These are phyloP conservation scores for Fragum sueziense DNA, from an alignment of 2,888 invertebrate genomes.

Conservation along the genomic window DNA sequence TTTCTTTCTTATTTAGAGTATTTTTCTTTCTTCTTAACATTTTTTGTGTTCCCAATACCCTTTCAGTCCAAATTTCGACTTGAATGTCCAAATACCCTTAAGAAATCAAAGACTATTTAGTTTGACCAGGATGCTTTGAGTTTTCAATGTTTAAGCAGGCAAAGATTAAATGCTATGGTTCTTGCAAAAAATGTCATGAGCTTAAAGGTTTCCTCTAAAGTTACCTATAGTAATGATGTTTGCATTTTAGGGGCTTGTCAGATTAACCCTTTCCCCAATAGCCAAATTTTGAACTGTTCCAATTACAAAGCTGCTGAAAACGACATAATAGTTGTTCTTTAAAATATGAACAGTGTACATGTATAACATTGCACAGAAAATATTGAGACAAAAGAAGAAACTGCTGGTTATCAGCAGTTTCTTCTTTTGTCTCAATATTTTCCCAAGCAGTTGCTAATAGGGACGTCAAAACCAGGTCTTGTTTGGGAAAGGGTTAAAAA, in stretches of 20 bases:
- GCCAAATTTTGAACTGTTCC: neutral
- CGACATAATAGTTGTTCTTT: neutral
- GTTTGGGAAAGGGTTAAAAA: too few relatives aligned
- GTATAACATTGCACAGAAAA: neutral
- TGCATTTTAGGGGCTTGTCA: neutral
- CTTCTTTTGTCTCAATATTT: slow-evolving; percentile 3
- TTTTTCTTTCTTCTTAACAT: neutral
- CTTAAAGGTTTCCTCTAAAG: too few relatives aligned
- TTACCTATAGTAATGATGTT: too few relatives aligned
- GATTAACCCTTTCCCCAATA: neutral
- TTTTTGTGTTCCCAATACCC: neutral
- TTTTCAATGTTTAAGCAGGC: neutral
- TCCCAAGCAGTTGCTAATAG: neutral
- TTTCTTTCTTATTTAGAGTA: neutral
- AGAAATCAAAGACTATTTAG: too few relatives aligned
- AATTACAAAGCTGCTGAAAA: neutral
- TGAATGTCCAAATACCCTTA: too few relatives aligned
- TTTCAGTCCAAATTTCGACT: too few relatives aligned
- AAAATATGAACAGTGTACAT: too few relatives aligned
- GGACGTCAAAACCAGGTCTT: too few relatives aligned
- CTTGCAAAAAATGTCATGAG: too few relatives aligned
- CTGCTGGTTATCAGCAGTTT: neutral
- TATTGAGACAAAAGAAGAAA: too few relatives aligned
- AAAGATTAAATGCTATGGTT: too few relatives aligned
- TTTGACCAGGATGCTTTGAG: too few relatives aligned